Evolutionary conservation across 2,113 vertebrate genomes (phyloP), one percentile per base, ranked within the genome.

Genomic region (Rhinolophus ferrumequinum): DNA sequence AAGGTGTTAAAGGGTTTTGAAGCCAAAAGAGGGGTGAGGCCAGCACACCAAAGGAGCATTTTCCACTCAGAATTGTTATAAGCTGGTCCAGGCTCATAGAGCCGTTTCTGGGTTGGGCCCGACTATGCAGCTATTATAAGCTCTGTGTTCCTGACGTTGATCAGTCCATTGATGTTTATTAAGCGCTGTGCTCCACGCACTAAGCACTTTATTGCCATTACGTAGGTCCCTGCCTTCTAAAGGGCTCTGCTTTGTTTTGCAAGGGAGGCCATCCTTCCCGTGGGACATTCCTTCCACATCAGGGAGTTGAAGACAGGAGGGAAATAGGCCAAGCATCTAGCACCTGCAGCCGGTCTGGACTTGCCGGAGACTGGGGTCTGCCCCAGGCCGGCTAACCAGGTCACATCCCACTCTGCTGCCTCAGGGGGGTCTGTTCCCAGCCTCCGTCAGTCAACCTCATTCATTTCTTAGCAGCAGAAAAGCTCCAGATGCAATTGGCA

Each of bases 171-270:
- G 12, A 24, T 3, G 19, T 35, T 54, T 33, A 50, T 38, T 18
- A 69, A 35, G 50, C 2, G 4, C 60, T 52, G 18, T 3, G 0
- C 62, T 30, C 18, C 0, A 19, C 1, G 60, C 10, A 2, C 38
- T 47, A 24, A 56, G 64, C 22, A 67, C 58, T 56, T 54, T 12
- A 2, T 28, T 82, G 8, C 8, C 24, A 24, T 41, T 72, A 75
- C 0, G 2, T 1, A 30, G 30, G 18, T n/a, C 35, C 11, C 33
- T 73, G 83, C 9, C 19, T 10, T 66, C 77, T 26, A 0, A 10
- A 13, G 13, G 26, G 35, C 35, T 86, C 56, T 47, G 28, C 14
- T 54, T n/a, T 91, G 73, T 26, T 70, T 79, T 28, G 1, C 13
- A 2, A 21, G 47, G 81, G 13, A 86, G 22, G 73, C 66, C 73